A percentile compares a stretch with the other conserved stretches of the same genome.
phyloP scores from a whole-genome alignment of 2,888 invertebrate species.

The Meganola albula region DNA sequence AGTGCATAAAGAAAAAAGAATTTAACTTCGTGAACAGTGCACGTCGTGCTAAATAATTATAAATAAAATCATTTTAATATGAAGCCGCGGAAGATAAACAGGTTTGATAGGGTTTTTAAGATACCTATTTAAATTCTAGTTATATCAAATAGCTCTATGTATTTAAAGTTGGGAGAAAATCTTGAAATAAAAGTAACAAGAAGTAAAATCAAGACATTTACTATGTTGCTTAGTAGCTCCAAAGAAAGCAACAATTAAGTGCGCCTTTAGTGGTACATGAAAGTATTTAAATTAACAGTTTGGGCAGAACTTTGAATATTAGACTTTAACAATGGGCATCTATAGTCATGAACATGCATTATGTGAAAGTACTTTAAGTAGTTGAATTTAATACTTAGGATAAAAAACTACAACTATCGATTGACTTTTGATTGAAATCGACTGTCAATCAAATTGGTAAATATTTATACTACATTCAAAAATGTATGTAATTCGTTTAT shows the following conservation, averaged over 20 bases:
- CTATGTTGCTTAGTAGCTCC: slow-evolving; percentile 26
- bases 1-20: slow-evolving; percentile 16
- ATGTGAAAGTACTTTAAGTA: no score
- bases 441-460: no score
- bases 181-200: slow-evolving; percentile 8
- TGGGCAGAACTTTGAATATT: no score
- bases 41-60: slow-evolving; percentile 28
- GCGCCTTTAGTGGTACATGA: slow-evolving; percentile 24
- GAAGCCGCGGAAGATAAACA: slow-evolving; percentile 45
- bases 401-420: no score
- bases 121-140: slow-evolving; percentile 13
- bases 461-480: no score
- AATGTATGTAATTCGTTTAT: neutral
- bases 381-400: no score
- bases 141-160: no score
- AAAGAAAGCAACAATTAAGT: slow-evolving; percentile 31
- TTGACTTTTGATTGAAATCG: no score
- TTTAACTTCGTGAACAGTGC: slow-evolving; percentile 26
- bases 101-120: slow-evolving; percentile 27
- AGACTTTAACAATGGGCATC: no score
- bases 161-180: no score
- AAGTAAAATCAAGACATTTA: slow-evolving; percentile 21
- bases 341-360: no score
- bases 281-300: no score
- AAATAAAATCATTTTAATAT: slow-evolving; percentile 29